phyloP scores from a whole-genome alignment of 2,113 vertebrate species.

The Leiothrix lutea region DNA sequence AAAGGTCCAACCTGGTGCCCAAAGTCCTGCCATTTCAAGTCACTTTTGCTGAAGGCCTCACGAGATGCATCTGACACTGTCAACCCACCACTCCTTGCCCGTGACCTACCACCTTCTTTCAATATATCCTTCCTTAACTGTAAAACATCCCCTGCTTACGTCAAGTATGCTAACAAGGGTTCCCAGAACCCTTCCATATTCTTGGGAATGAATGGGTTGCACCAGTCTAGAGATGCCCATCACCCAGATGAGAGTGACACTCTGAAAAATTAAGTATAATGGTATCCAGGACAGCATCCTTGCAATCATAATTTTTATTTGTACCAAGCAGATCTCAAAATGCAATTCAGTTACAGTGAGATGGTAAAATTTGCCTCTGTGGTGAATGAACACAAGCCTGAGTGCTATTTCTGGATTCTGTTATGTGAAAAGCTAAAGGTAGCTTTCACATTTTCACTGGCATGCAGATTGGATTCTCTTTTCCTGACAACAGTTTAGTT shows the following conservation, averaged over 20 bases:
- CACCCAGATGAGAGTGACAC: accelerated
- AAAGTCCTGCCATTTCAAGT: not conserved
- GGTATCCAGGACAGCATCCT: not conserved
- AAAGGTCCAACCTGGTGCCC: not conserved
- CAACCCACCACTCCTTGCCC: not conserved
- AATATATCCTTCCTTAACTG: not conserved
- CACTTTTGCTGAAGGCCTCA: not conserved
- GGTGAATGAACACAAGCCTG: not conserved
- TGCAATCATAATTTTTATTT: not conserved
- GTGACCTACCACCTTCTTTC: not conserved
- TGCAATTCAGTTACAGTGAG: not conserved
- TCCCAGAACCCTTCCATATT: not conserved
- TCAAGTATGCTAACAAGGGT: not conserved
- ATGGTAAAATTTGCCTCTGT: not conserved
- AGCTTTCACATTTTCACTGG: not conserved
- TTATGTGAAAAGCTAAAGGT: not conserved
- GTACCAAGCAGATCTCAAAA: not conserved
- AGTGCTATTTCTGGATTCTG: not conserved
- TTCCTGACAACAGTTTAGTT: not conserved
- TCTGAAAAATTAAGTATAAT: not conserved
- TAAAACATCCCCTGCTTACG: not conserved
- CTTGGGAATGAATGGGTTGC: not conserved
- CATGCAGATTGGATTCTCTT: not conserved
- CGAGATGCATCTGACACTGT: not conserved
- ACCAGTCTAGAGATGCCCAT: not conserved